phyloP scores from a whole-genome alignment of 1,140 invertebrate species.

The Tetramorium simillimum region DNA sequence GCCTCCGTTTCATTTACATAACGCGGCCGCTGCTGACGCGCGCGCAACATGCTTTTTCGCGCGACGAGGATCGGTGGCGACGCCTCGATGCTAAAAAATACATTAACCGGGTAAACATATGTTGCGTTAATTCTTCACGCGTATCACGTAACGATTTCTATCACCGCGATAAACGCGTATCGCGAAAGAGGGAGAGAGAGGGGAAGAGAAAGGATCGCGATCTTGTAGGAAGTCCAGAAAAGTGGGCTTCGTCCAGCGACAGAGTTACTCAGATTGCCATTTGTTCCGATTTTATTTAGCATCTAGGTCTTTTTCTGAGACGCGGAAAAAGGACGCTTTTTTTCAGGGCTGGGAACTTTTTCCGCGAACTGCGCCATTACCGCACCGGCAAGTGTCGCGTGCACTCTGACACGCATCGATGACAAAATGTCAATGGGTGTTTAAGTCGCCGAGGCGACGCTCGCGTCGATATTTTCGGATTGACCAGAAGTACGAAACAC shows the following conservation, averaged over 20 bases:
- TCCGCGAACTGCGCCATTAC: neutral
- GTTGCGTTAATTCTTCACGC: conserved; percentile 7
- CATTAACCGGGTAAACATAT: conserved; percentile 45
- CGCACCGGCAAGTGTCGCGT: neutral
- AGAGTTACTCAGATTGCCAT: neutral
- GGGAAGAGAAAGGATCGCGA: neutral
- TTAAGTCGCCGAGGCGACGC: neutral
- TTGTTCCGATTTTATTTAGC: neutral
- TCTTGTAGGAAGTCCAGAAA: neutral
- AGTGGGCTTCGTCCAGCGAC: neutral
- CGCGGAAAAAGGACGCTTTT: neutral
- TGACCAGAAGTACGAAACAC: neutral
- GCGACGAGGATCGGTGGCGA: conserved; percentile 13
- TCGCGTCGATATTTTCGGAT: neutral
- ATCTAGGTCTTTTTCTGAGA: neutral
- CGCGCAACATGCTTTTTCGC: conserved; percentile 34
- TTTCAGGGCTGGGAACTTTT: neutral
- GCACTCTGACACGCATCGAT: neutral
- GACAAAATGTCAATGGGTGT: conserved; percentile 20
- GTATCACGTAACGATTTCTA: conserved; percentile 10
- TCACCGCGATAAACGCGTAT: neutral
- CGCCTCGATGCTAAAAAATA: conserved; percentile 39
- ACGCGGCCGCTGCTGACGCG: conserved; percentile 49
- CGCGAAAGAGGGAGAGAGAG: neutral
- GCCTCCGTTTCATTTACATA: conserved; percentile 75